A percentile compares a stretch with the other conserved stretches of the same genome.
Evolutionary conservation across 1,140 invertebrate species (phyloP).

Genomic region (Plutomurus gul): DNA sequence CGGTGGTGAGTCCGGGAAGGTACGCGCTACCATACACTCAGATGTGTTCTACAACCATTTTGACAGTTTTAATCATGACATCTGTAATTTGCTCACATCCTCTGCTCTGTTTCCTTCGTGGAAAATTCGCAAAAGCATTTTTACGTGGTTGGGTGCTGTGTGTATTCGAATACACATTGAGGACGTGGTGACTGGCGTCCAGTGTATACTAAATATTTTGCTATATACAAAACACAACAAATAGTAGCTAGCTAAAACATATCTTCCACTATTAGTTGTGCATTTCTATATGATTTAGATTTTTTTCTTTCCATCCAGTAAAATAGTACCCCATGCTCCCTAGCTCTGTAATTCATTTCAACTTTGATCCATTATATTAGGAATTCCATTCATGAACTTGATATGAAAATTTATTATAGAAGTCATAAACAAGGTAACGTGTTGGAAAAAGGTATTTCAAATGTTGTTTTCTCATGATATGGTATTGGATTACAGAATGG

Average conservation of each 20-base stretch:
- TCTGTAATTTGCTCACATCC: constrained; percentile 26
- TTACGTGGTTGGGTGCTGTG: background rate
- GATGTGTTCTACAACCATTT: background rate
- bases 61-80: constrained; percentile 22
- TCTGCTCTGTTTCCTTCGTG: constrained; percentile 2
- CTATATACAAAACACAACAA: too few species aligned
- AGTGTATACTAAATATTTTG: too few species aligned
- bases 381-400: constrained; percentile 29
- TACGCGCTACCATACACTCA: too few species aligned
- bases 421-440: constrained; percentile 32
- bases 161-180: too few species aligned
- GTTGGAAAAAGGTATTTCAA: constrained; percentile 39
- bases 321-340: background rate
- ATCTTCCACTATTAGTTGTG: too few species aligned
- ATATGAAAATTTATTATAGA: constrained; percentile 14
- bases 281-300: too few species aligned
- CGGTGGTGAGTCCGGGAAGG: too few species aligned
- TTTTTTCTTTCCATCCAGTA: too few species aligned
- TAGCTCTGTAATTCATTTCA: background rate
- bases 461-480: background rate
- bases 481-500: background rate
- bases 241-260: too few species aligned
- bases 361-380: constrained; percentile 9
- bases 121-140: constrained; percentile 12
- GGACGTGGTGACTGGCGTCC: too few species aligned